Base-by-base conservation (phyloP, 2,113 vertebrate species). In the Puntigrus tetrazona region DNA sequence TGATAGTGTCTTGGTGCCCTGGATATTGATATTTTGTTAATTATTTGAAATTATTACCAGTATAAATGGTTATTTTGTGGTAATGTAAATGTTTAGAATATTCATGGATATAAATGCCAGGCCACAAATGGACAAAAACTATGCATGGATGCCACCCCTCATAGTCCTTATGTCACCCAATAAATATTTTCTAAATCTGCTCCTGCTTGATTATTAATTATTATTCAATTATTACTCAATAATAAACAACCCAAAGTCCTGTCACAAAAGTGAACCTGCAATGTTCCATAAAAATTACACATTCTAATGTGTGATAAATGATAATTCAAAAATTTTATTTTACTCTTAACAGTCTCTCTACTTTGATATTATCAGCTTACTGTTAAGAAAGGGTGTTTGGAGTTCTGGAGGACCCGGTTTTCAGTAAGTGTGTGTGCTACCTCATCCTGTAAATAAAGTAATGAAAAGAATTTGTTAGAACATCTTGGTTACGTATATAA, bases 401-500 rank as follows among this genome's bases (percentile, higher is more conserved):
- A 98, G 92, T 98, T 99, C 95, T 99, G 97, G 79, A 98, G 93
- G 88, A 98, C 97, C 0, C 97, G 94, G 94, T 98, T 98, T 94
- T 99, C 97, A 2, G 97, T 98, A 88, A 98, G 95, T 20, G 97
- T 99, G 94, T 99, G 97, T 0, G 97, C 98, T 90, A 99, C 97
- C 95, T 99, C 98, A 92, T 99, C 97, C 98, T 98, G 91, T 57
- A 84, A 55, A 88, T 83, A 85, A 85, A 94, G 87, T 88, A 80
- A 86, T 75, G 87, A 90, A n/a, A 91, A 93, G 86, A 91, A 74
- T 69, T 90, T 82, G 9, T 67, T 67, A 67, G 63, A 67, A 20
- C 16, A n/a, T n/a, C n/a, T n/a, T n/a, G n/a, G n/a, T n/a, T n/a
- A n/a, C n/a, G n/a, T n/a, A n/a, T n/a, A n/a, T n/a, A n/a, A n/a